Percentiles rank a stretch among this genome's conserved stretches.
Evolutionary conservation across 2,888 invertebrate genomes (phyloP).

Genomic region (Epinotia demarniana): DNA sequence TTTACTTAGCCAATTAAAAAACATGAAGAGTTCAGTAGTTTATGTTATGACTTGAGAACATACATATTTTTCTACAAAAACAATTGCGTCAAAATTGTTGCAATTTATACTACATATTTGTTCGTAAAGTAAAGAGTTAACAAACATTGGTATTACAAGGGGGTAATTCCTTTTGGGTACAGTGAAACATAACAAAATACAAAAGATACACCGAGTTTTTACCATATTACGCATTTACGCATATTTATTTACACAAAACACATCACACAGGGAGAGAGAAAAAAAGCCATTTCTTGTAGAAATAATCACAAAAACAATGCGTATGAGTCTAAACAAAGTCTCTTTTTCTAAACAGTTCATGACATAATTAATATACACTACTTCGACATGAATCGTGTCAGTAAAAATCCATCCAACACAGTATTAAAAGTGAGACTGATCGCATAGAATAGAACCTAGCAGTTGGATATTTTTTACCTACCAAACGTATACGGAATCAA

Average conservation of each 20-base stretch:
- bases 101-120: too few relatives aligned
- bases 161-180: background rate
- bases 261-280: slow-evolving; percentile 64
- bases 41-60: too few relatives aligned
- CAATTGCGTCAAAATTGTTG: too few relatives aligned
- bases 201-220: background rate
- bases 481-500: background rate
- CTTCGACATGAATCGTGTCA: background rate
- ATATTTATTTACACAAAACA: slow-evolving; percentile 72
- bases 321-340: background rate
- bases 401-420: background rate
- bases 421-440: background rate
- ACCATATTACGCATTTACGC: slow-evolving; percentile 39
- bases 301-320: background rate
- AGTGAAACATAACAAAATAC: background rate
- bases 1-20: too few relatives aligned
- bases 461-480: background rate
- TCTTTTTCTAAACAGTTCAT: background rate
- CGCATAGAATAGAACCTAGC: background rate
- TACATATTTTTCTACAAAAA: too few relatives aligned
- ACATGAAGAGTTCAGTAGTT: too few relatives aligned
- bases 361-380: background rate
- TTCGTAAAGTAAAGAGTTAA: too few relatives aligned
- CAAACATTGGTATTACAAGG: too few relatives aligned
- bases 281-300: slow-evolving; percentile 10